Evolutionary conservation across 2,888 invertebrate species (phyloP).

Genomic region (Elysia crispata): DNA sequence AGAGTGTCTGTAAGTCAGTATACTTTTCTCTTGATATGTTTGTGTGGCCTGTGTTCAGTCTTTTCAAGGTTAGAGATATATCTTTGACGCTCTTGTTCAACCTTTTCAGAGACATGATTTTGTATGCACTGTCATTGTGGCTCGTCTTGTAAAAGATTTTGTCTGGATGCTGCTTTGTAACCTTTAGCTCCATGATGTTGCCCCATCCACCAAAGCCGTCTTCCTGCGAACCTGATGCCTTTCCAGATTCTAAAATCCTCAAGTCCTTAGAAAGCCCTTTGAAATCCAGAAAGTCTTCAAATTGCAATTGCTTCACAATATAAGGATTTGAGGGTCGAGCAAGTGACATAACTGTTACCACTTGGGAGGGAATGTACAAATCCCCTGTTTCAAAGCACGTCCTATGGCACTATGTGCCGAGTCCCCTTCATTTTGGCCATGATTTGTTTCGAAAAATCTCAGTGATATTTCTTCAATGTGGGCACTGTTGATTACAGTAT

Average conservation of each 20-base stretch:
- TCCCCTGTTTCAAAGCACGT: neutral
- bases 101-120: conserved; percentile 2
- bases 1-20: neutral
- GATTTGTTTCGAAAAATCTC: neutral
- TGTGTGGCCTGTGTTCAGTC: neutral
- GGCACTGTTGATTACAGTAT: neutral
- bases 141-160: conserved; percentile 20
- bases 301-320: neutral
- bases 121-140: conserved; percentile 5
- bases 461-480: neutral
- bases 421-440: conserved; percentile 13
- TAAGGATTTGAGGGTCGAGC: neutral
- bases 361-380: neutral
- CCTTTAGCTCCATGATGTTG: neutral
- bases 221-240: neutral
- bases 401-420: conserved; percentile 14
- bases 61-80: neutral
- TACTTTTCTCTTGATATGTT: neutral
- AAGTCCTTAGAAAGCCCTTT: neutral
- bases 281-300: conserved; percentile 1
- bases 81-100: neutral
- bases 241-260: neutral
- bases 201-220: neutral
- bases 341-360: neutral
- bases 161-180: neutral